Evolutionary conservation across 2,888 invertebrate species (phyloP), one percentile per base, ranked within the genome.

Genomic region (Gisinianus flammeolus): DNA sequence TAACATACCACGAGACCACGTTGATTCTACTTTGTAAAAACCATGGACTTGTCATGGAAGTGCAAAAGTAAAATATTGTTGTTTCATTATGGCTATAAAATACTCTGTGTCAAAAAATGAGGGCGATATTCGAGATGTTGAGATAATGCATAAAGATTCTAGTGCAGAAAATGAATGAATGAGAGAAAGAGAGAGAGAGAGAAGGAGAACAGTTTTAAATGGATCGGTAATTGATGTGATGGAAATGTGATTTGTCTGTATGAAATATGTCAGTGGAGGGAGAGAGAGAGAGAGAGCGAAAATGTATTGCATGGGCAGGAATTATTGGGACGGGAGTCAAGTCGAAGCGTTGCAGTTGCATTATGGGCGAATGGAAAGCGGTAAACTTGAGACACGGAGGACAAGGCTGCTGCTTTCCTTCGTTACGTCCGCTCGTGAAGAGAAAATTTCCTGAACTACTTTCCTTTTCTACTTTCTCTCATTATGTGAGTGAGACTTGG

Each of bases 381-480:
- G 77, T 70, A 64, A 70, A 70, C 70, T 62, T 70, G 77, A 77
- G 77, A 77, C 70, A 54, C 35, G 77, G 70, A 70, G 62, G 77
- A 77, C 77, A 77, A 71, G 77, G 62, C 77, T 70, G 70, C 79
- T 84, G 82, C 82, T 82, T 83, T 81, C 78, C 79, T 62, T 62
- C 62, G 26, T 62, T 62, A 12, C 82, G 84, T 84, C 84, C 84
- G 83, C 82, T 83, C 83, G 82, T 82, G 80, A 84, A 84, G 83
- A 83, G 82, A 84, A 84, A 83, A 84, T 84, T 83, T 84, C 84
- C 84, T 84, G 82, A 82, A 84, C 82, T 83, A 81, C 80, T 83
- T 82, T 82, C 82, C 80, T 76, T 62, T 72, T 64, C 76, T 76
- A 30, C 74, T 79, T 76, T 74, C 78, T 44, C 82, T 84, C 82